A percentile compares a stretch with the other conserved stretches of the same genome.
phyloP scores from a whole-genome alignment of 2,888 invertebrate species.

The Aethes cnicana region DNA sequence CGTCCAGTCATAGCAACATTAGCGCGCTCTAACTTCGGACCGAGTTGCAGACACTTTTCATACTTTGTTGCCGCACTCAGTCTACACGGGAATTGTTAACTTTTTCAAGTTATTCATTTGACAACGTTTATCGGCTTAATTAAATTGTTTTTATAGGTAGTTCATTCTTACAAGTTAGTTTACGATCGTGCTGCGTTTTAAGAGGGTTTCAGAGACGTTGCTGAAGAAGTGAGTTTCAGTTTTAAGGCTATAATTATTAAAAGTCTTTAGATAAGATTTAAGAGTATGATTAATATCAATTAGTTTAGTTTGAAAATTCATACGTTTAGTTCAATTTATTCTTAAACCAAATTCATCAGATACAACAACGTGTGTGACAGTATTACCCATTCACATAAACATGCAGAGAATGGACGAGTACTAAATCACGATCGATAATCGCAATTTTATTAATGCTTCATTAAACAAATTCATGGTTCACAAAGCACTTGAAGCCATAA shows the following conservation, averaged over 20 bases:
- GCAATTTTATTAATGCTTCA: slow-evolving; percentile 16
- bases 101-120: slow-evolving; percentile 22
- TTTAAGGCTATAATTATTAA: slow-evolving; percentile 5
- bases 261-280: not conserved
- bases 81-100: slow-evolving; percentile 7
- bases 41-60: slow-evolving; percentile 24
- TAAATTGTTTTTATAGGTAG: slow-evolving; percentile 28
- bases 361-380: too few species aligned
- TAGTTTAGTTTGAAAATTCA: too few species aligned
- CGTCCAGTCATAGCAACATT: slow-evolving; percentile 12
- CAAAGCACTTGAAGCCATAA: slow-evolving; percentile 56
- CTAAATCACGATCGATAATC: slow-evolving; percentile 9
- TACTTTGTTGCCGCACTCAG: slow-evolving; percentile 26
- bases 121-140: slow-evolving; percentile 24
- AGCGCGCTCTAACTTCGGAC: slow-evolving; percentile 18
- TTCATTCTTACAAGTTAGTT: slow-evolving; percentile 21
- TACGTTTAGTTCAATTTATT: too few species aligned
- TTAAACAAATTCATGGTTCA: slow-evolving; percentile 1
- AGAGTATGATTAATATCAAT: too few species aligned
- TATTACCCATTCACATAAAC: too few species aligned
- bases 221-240: slow-evolving; percentile 1
- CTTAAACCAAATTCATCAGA: too few species aligned
- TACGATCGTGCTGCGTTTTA: slow-evolving; percentile 17
- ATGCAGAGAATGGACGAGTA: slow-evolving; percentile 11
- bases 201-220: slow-evolving; percentile 8